Base-by-base conservation (phyloP, 2,113 vertebrate genomes). In the Copsychus sechellarum region DNA sequence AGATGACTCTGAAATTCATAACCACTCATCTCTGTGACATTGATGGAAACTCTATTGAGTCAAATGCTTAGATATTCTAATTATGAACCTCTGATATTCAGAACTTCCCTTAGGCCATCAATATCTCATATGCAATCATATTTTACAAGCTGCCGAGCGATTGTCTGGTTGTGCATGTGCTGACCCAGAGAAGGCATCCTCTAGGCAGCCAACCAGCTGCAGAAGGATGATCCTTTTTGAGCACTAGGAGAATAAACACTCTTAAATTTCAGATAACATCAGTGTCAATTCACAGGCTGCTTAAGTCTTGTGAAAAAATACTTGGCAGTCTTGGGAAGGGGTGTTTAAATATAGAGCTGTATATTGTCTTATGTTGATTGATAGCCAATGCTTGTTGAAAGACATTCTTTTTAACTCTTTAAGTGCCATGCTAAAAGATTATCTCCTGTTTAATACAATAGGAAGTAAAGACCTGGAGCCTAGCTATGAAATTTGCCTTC, bases 1-100 rank as follows among this genome's bases (percentile, higher is more conserved):
- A 92, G 79, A 90, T 95, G 92, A 97, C 93, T 97, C 90, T 95
- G 88, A 96, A 96, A 96, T 96, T 97, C 85, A 96, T 96, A 92
- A 90, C 61, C 91, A 87, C 86, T 97, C 97, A 90, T 97, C 88
- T 94, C 81, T 80, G 71, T 97, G 96, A 95, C 83, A 43, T 81
- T 96, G 96, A 92, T 96, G 92, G 93, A 97, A 97, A 93, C 54
- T 80, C 91, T 95, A 81, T 88, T 91, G 80, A 70, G 97, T 96
- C 80, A 94, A 95, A 96, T 66, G 80, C 88, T 86, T 74, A 34
- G 80, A 83, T 91, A 80, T 96, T 96, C 81, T 93, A 94, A 95
- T 96, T 97, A 96, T 86, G 89, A 97, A 67, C 57, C 45, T 92
- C 86, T 86, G 91, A 88, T 97, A 92, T 94, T 95, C 96, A 97